phyloP scores from a whole-genome alignment of 2,888 invertebrate species.

The Cheilosia vernalis region DNA sequence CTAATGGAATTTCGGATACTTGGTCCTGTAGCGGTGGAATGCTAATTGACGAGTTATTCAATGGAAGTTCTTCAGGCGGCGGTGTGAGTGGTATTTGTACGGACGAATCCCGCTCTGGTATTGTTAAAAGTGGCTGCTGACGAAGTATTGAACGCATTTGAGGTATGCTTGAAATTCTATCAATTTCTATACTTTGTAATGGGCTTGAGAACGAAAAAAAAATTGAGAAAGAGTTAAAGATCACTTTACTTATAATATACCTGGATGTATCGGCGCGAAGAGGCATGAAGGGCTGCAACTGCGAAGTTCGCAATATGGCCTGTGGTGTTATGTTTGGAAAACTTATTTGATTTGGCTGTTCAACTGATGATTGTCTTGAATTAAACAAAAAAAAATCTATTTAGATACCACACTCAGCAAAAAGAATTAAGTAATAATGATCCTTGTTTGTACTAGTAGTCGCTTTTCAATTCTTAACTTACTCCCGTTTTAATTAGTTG shows the following conservation, averaged over 20 bases:
- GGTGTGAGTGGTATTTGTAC: constrained; percentile 13
- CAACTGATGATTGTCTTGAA: constrained; percentile 40
- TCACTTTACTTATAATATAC: background rate
- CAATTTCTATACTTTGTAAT: background rate
- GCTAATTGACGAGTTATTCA: background rate
- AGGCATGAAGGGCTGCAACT: constrained; percentile 34
- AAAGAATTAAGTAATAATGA: too few species aligned
- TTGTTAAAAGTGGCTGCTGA: constrained; percentile 44
- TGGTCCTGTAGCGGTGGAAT: constrained; percentile 1
- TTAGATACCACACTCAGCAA: background rate
- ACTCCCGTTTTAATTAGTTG: too few species aligned
- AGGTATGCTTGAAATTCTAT: constrained; percentile 19
- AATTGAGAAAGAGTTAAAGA: background rate
- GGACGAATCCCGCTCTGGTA: constrained; percentile 50
- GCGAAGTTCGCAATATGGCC: constrained; percentile 15
- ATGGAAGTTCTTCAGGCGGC: background rate
- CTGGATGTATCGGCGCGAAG: constrained; percentile 19
- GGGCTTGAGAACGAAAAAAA: background rate
- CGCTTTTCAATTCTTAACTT: too few species aligned
- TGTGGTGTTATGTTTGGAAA: constrained; percentile 12
- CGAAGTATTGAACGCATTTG: constrained; percentile 23
- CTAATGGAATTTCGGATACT: background rate
- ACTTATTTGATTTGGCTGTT: constrained; percentile 33
- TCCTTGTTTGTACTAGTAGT: too few species aligned
- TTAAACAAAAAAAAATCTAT: background rate